Base-by-base conservation (phyloP, 2,888 invertebrate species). In the Ischnura elegans region DNA sequence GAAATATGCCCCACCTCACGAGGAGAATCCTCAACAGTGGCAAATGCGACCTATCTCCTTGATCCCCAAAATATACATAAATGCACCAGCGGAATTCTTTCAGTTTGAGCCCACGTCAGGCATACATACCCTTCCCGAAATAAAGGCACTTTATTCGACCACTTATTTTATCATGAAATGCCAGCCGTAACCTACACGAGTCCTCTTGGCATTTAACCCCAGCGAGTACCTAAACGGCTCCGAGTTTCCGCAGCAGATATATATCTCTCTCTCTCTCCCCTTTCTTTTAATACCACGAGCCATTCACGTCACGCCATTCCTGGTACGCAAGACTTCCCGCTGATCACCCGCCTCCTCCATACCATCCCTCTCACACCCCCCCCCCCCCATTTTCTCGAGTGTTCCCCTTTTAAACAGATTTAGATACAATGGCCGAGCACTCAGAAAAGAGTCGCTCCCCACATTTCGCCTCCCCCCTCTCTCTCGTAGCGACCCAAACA, bases 401-500 rank as follows among this genome's bases (percentile, higher is more conserved):
- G 76, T 36, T 76, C 13, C 76, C n/a, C 36, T 36, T 76, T 76
- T 76, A 76, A 76, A 36, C 29, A 76, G 76, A 76, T 76, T 76
- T 76, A 76, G 76, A 76, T 76, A 76, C 76, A 76, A 13, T 76
- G 10, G n/a, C 43, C 43, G 42, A 90, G 19, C 13, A 90, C 90
- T 43, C 43, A 76, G 29, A 36, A 29, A 36, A n/a, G 25, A 36
- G n/a, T 29, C 76, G 36, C 76, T 90, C 46, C 45, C 1, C 46
- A 42, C 86, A n/a, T 46, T 86, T 45, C 45, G 4, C 19, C 43
- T 45, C 86, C 46, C 25, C 61, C 43, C 25, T 6, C 90, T 13
- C 61, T 51, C n/a, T n/a, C 25, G 61, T 25, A 43, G 25, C 90
- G 43, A 47, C 61, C 90, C 55, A 90, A 90, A 90, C 90, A 90